These are phyloP conservation scores for Pegoplata infirma DNA, from an alignment of 2,888 invertebrate genomes.

Conservation along the genomic window DNA sequence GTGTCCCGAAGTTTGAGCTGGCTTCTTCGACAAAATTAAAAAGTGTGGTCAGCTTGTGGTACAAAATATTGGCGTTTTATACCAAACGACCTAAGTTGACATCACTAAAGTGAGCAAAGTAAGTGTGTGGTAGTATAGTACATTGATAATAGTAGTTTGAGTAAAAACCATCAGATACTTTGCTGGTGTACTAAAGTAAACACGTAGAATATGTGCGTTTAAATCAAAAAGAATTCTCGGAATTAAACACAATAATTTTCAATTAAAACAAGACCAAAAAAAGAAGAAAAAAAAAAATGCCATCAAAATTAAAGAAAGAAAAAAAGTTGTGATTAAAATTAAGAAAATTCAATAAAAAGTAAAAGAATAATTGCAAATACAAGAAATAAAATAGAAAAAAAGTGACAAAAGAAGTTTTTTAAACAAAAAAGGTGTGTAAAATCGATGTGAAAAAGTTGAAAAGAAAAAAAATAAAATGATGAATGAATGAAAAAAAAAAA, in stretches of 20 bases:
- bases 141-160: conserved; percentile 61
- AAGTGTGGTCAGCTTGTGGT: too few relatives aligned
- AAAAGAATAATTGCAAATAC: neutral
- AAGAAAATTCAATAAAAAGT: conserved; percentile 3
- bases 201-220: conserved; percentile 58
- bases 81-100: too few relatives aligned
- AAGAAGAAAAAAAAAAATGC: neutral
- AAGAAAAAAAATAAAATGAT: conserved; percentile 33
- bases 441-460: conserved; percentile 50
- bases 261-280: conserved; percentile 23
- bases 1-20: too few relatives aligned
- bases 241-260: conserved; percentile 31
- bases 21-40: too few relatives aligned
- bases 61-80: too few relatives aligned
- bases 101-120: conserved; percentile 17
- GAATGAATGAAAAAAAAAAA: conserved; percentile 35
- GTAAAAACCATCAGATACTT: conserved; percentile 63
- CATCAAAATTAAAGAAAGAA: neutral
- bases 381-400: neutral
- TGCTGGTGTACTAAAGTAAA: conserved; percentile 63
- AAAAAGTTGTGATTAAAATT: neutral
- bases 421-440: conserved; percentile 55
- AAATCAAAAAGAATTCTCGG: conserved; percentile 52
- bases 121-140: conserved; percentile 43
- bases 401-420: conserved; percentile 1